A percentile compares a stretch with the other conserved stretches of the same genome.
phyloP scores from a whole-genome alignment of 2,797 vertebrate genomes.

The Poeciliopsis infans region DNA sequence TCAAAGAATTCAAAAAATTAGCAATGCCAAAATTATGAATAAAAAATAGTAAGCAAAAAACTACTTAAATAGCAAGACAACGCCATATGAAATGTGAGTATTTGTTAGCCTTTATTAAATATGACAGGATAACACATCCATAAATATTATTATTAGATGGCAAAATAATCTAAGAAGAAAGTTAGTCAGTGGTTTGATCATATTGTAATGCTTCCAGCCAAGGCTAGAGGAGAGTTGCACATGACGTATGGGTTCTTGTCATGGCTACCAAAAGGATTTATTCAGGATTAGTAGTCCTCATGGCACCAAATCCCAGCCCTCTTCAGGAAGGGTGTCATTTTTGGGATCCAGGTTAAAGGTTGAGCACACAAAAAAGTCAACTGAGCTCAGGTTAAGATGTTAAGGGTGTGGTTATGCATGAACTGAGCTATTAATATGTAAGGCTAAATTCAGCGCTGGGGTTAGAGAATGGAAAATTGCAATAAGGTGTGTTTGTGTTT shows the following conservation, averaged over 20 bases:
- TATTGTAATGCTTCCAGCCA: background rate
- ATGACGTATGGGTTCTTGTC: conserved; percentile 21
- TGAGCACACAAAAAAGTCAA: background rate
- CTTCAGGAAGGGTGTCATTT: background rate
- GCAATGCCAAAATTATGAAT: background rate
- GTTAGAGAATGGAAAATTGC: background rate
- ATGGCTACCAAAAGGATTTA: conserved; percentile 1
- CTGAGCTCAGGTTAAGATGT: background rate
- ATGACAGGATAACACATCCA: background rate
- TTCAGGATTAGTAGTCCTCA: background rate
- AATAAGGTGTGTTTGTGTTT: conserved; percentile 8
- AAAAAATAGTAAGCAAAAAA: no score
- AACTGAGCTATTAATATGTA: background rate
- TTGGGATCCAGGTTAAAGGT: background rate
- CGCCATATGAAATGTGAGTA: background rate
- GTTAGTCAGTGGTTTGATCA: background rate
- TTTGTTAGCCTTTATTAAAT: background rate
- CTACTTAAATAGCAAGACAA: background rate
- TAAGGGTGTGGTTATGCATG: background rate
- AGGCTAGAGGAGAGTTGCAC: background rate
- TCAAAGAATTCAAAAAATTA: background rate
- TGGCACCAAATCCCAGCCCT: background rate
- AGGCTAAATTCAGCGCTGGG: background rate
- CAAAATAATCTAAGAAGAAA: background rate
- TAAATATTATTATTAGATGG: background rate